Conservation (phyloP, 2,888 invertebrate genomes). For the Ecdyonurus torrentis region DNA sequence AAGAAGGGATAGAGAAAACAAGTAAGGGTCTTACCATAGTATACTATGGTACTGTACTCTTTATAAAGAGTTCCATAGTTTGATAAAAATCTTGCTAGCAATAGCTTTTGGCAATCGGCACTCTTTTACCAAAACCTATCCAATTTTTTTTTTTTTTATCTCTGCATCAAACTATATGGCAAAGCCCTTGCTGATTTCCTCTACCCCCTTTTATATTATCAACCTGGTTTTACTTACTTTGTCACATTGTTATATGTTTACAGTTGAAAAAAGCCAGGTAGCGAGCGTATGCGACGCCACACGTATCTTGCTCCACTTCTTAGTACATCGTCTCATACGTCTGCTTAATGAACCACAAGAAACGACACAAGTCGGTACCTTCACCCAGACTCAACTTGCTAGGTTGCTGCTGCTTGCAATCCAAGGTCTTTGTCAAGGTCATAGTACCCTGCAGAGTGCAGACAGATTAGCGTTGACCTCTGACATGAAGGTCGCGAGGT, state of each 20-base stretch:
- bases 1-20: no score
- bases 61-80: no score
- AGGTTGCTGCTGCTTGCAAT: slow-evolving; percentile 50
- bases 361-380: no score
- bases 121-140: no score
- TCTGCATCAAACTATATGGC: neutral
- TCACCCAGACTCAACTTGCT: slow-evolving; percentile 26
- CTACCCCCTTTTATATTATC: no score
- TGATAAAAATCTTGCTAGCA: no score
- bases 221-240: no score
- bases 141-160: neutral
- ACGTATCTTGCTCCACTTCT: slow-evolving; percentile 46
- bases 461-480: slow-evolving; percentile 63
- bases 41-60: no score
- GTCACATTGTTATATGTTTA: slow-evolving; percentile 18
- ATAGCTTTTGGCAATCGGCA: no score
- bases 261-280: slow-evolving; percentile 51
- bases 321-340: slow-evolving; percentile 29
- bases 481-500: slow-evolving; percentile 38
- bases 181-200: no score
- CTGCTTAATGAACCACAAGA: neutral
- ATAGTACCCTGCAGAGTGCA: slow-evolving; percentile 49
- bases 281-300: slow-evolving; percentile 49
- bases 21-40: no score
- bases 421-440: slow-evolving; percentile 52